Conservation (phyloP, 2,888 invertebrate species). For the Hirtodrosophila histrioides region DNA sequence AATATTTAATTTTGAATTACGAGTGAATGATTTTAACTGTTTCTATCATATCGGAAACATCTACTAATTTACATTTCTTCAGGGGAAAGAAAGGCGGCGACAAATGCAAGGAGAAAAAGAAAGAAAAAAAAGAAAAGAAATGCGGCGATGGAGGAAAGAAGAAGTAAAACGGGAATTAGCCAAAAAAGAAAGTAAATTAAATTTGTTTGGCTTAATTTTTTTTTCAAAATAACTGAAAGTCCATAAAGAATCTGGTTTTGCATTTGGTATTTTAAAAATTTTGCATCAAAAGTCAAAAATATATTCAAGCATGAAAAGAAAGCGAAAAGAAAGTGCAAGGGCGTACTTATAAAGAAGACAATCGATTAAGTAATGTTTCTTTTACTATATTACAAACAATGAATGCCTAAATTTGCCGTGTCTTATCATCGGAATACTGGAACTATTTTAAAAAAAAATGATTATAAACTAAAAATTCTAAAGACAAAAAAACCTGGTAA, state of each 20-base stretch:
- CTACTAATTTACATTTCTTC: conserved; percentile 7
- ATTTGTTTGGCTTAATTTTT: too few species aligned
- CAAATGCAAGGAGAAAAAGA: conserved; percentile 8
- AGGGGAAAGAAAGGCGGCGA: conserved; percentile 12
- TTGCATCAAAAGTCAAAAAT: too few species aligned
- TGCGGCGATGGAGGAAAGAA: conserved; percentile 8
- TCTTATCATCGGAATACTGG: background rate
- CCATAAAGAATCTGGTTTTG: too few species aligned
- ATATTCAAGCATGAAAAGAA: too few species aligned
- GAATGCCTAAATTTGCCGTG: background rate
- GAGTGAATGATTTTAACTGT: conserved; percentile 1
- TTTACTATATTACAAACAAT: background rate
- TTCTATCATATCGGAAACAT: background rate
- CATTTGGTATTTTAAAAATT: too few species aligned
- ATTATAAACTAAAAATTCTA: background rate
- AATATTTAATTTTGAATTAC: too few species aligned
- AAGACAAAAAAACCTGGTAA: background rate
- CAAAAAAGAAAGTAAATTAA: too few species aligned
- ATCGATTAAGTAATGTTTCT: too few species aligned
- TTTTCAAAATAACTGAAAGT: too few species aligned
- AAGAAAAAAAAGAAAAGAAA: conserved; percentile 8
- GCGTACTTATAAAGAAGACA: too few species aligned
- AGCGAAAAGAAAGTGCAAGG: too few species aligned
- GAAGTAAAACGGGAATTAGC: background rate
- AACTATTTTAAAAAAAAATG: background rate